phyloP scores from a whole-genome alignment of 2,888 invertebrate species.

The Chydorus sphaericus region DNA sequence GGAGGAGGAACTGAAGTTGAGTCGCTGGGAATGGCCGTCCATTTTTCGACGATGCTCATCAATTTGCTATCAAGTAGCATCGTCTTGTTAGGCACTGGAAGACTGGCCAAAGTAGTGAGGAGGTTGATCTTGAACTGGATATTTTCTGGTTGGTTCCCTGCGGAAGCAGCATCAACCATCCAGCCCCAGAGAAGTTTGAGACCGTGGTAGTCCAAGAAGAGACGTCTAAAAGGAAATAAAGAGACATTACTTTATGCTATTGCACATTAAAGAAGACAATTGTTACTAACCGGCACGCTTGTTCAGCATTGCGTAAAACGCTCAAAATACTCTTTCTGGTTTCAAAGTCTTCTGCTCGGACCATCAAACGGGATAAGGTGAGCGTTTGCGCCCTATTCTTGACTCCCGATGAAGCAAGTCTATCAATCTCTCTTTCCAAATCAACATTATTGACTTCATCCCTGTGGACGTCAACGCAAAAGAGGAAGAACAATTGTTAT shows the following conservation, averaged over 20 bases:
- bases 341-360: constrained; percentile 68
- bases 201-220: constrained; percentile 89
- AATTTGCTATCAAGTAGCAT: constrained; percentile 86
- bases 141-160: constrained; percentile 4
- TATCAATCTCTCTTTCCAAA: constrained; percentile 73
- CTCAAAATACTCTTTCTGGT: constrained; percentile 54
- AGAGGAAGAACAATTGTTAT: constrained; percentile 4
- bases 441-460: constrained; percentile 8
- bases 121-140: constrained; percentile 28
- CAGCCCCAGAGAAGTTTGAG: constrained; percentile 79
- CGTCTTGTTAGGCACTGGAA: constrained; percentile 87
- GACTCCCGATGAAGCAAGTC: constrained; percentile 57
- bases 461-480: not conserved
- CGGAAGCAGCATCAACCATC: constrained; percentile 51
- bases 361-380: constrained; percentile 77
- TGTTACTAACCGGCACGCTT: constrained; percentile 46
- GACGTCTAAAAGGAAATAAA: constrained; percentile 28
- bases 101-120: constrained; percentile 61
- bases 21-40: constrained; percentile 39
- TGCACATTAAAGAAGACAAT: not conserved
- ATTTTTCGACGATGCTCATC: constrained; percentile 64
- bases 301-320: constrained; percentile 60
- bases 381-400: constrained; percentile 82
- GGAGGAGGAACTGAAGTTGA: constrained; percentile 13
- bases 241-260: no score